phyloP scores from a whole-genome alignment of 1,140 invertebrate genomes.

The Drosophila melanica region DNA sequence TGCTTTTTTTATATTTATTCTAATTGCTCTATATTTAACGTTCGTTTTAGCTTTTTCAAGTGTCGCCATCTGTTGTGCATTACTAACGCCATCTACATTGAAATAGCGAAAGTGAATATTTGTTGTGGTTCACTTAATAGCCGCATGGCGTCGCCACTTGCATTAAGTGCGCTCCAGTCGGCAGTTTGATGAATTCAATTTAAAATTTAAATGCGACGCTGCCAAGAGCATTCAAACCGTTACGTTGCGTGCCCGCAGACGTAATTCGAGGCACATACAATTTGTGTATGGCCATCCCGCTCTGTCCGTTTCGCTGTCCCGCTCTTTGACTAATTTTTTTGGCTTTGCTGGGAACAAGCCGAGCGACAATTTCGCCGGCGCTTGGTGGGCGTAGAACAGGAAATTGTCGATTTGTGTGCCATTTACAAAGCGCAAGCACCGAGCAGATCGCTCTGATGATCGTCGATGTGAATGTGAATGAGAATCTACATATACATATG shows the following conservation, averaged over 20 bases:
- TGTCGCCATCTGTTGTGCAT: background rate
- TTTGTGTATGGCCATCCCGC: background rate
- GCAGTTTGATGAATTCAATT: constrained; percentile 7
- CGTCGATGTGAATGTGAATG: constrained; percentile 43
- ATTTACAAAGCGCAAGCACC: constrained; percentile 43
- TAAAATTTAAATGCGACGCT: constrained; percentile 3
- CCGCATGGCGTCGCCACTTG: background rate
- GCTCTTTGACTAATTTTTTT: constrained; percentile 33
- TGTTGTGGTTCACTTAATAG: background rate
- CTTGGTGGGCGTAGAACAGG: constrained; percentile 58
- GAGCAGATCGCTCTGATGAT: constrained; percentile 10
- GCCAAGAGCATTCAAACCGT: background rate
- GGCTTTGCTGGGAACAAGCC: constrained; percentile 24
- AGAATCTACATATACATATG: background rate
- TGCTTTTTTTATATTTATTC: too few relatives aligned
- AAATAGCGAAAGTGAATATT: background rate
- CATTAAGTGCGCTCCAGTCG: background rate
- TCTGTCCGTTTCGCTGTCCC: background rate
- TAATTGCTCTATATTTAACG: too few relatives aligned
- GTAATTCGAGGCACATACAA: constrained; percentile 3
- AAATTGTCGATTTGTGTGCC: constrained; percentile 62
- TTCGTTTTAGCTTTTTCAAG: background rate
- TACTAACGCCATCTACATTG: background rate
- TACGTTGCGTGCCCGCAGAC: constrained; percentile 4
- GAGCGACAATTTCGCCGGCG: constrained; percentile 31